Base-by-base conservation (phyloP, 2,797 vertebrate genomes). In the Dromococcyx pavoninus region DNA sequence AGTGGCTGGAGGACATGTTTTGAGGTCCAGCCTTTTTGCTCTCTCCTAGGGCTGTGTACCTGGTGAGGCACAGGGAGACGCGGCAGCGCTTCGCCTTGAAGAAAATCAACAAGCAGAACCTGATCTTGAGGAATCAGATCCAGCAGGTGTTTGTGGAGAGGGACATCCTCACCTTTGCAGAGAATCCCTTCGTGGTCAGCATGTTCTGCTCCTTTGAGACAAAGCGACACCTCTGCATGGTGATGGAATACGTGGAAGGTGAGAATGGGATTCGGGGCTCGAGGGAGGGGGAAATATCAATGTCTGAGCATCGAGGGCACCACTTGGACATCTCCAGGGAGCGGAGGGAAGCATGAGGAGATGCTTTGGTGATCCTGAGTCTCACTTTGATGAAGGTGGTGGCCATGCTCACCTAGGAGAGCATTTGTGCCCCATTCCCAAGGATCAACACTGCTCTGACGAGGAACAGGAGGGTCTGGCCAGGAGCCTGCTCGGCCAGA, bases 161-260 rank as follows among this genome's bases (percentile, higher is more conserved):
- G 2, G 99, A 99, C 97, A 99, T 99, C 97, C 97, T 99, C 46
- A 99, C 99, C 7, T 99, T 99, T 0, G 99, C 99, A 0, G 99
- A 99, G 97, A 99, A 99, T 95, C 99, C 99, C 11, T 99, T 99
- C 0, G 99, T 99, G 22, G 99, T 99, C 94, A 98, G 99, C 94
- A 99, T 99, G 99, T 99, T 99, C 98, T 99, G 99, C 96, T 99
- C 99, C 37, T 99, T 99, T 2, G 99, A 99, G 97, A 99, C 99
- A 0, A 98, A 98, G 22, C 97, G 99, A 13, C 99, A 99, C 95
- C 98, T 99, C 77, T 99, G 99, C 97, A 99, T 99, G 99, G 99
- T 99, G 96, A 99, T 99, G 99, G 99, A 99, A 95, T 99, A 99
- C 0, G 99, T 99, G 92, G 99, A 99, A 99, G 99, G 99, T 99